Base-by-base conservation (phyloP, 1,140 invertebrate species). In the Batillaria attramentaria region DNA sequence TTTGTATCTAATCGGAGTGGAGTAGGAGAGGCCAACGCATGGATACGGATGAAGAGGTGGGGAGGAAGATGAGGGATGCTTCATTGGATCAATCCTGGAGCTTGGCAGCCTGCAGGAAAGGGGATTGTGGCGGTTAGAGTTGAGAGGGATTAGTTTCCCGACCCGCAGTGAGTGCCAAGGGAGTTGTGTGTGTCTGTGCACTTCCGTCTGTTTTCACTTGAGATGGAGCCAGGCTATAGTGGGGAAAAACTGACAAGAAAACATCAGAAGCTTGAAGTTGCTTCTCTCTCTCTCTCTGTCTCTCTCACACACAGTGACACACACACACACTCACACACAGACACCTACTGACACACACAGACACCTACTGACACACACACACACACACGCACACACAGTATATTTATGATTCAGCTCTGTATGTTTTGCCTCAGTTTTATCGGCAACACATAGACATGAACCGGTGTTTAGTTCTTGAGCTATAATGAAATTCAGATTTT, bases 1-100 rank as follows among this genome's bases (percentile, higher is more conserved):
- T 60, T 60, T 60, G 57, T 60, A 60, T 60, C 57, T 60, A 60
- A 60, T 60, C 57, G 24, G 57, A 28, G 57, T n/a, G n/a, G n/a
- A n/a, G n/a, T n/a, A n/a, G 10, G 10, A 24, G 46, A 8, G 24
- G 46, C 46, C 8, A 60, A 60, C 24, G 57, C 57, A 28, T 4
- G 24, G 24, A 28, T 20, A 60, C 31, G 57, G 24, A 60, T 20
- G 24, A 5, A n/a, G 57, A 28, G 24, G 24, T 8, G 24, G 24
- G 57, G 57, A n/a, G 24, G 57, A 28, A n/a, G 57, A 28, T 6
- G 57, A 28, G 57, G 24, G 24, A 28, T 20, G 8, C 8, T 60
- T n/a, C n/a, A n/a, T n/a, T n/a, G n/a, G n/a, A n/a, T n/a, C n/a
- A n/a, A n/a, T n/a, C n/a, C n/a, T n/a, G n/a, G 8, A 60, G 5